Percentiles rank a stretch among this genome's conserved stretches.
These are phyloP conservation scores for Sebastes kiyomatsui DNA, from an alignment of 2,797 vertebrate species.

Conservation along the genomic window DNA sequence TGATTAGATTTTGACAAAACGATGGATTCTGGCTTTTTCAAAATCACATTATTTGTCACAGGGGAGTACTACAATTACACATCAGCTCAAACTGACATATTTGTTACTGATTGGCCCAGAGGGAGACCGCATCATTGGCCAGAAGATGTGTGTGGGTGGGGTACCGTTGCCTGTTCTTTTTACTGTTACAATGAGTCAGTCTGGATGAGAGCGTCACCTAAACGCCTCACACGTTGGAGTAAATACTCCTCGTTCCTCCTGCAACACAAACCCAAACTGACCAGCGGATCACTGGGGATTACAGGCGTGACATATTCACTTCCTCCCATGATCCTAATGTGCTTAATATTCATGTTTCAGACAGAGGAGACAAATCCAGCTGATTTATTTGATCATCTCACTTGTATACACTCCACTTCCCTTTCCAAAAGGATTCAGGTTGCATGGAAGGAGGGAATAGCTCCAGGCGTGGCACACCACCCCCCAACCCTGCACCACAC, in stretches of 20 bases:
- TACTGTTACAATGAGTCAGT: conserved; percentile 56
- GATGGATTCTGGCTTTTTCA: conserved; percentile 21
- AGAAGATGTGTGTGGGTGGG: conserved; percentile 40
- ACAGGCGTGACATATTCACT: conserved; percentile 42
- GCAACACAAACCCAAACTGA: conserved; percentile 65
- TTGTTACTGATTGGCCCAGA: conserved; percentile 69
- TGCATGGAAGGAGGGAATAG: conserved; percentile 65
- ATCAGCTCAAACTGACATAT: conserved; percentile 59
- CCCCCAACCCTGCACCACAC: conserved; percentile 6
- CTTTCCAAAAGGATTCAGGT: conserved; percentile 80
- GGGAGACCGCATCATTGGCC: conserved; percentile 54
- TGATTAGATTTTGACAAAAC: conserved; percentile 18
- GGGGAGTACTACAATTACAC: conserved; percentile 41
- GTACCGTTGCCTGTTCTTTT: conserved; percentile 35
- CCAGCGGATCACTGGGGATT: conserved; percentile 65
- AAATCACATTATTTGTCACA: conserved; percentile 45
- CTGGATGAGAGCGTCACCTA: conserved; percentile 57
- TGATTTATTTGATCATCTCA: conserved; percentile 84
- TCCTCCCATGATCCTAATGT: conserved; percentile 67
- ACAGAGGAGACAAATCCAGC: conserved; percentile 55
- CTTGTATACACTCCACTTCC: conserved; percentile 77
- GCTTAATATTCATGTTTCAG: conserved; percentile 77
- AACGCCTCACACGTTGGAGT: conserved; percentile 42
- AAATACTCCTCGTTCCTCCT: conserved; percentile 29
- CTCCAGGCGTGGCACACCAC: conserved; percentile 60